Evolutionary conservation across 2,113 vertebrate species (phyloP).

Genomic region (Aythya baeri): DNA sequence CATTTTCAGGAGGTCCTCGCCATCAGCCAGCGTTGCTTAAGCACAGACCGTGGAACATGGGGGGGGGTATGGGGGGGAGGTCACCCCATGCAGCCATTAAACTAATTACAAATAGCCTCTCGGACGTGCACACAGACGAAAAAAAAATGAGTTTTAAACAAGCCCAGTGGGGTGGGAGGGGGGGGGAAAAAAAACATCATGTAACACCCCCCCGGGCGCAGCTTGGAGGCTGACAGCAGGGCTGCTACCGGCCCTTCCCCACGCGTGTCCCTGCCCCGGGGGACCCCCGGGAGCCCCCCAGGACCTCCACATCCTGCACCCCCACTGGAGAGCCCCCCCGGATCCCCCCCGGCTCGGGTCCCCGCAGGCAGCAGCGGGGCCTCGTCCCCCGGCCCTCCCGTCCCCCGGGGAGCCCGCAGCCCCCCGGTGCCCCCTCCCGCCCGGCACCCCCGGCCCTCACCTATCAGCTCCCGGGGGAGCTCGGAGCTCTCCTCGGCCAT

Average conservation of each 20-base stretch:
- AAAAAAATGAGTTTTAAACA: neutral
- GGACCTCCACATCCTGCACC: neutral
- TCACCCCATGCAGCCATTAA: neutral
- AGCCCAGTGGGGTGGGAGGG: neutral
- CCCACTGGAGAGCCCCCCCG: no score
- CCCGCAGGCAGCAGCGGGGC: neutral
- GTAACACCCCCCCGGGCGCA: neutral
- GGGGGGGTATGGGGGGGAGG: no score
- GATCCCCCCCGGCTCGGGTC: neutral
- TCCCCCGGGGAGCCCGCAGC: no score
- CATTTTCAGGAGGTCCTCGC: neutral
- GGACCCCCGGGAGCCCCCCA: neutral
- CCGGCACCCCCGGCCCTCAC: conserved; percentile 79
- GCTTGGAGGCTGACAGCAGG: neutral
- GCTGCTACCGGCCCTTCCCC: neutral
- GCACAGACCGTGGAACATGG: accelerated
- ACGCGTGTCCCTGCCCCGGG: no score
- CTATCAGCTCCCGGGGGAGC: conserved; percentile 88
- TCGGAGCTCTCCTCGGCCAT: conserved; percentile 91
- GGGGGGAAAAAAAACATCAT: neutral
- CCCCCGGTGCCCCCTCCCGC: no score
- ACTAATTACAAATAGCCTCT: neutral
- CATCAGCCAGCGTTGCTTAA: neutral
- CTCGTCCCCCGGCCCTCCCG: neutral
- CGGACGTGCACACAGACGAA: neutral